Conservation (phyloP, 2,113 vertebrate genomes). For the Halcyon senegalensis region DNA sequence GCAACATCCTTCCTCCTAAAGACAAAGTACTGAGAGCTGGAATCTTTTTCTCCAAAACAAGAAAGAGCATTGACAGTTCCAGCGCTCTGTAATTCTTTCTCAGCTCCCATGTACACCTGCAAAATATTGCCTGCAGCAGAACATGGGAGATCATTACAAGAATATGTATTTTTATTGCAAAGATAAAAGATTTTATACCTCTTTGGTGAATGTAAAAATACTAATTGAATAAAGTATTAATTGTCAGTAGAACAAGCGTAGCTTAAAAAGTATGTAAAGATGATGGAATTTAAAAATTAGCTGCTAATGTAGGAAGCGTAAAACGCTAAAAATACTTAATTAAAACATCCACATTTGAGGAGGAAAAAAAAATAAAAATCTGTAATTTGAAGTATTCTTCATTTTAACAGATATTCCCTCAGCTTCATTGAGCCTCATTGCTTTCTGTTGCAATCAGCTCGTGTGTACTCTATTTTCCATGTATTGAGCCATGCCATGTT, state of each 20-base stretch:
- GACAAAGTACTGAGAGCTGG: background rate
- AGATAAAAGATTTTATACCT: background rate
- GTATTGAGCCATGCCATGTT: background rate
- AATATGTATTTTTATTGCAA: background rate
- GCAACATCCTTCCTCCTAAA: background rate
- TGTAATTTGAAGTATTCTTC: background rate
- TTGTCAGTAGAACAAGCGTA: background rate
- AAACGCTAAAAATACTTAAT: background rate
- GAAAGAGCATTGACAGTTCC: background rate
- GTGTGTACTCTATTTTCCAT: background rate
- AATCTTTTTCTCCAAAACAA: background rate
- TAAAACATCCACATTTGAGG: background rate
- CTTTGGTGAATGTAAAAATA: background rate
- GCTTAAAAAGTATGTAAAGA: background rate
- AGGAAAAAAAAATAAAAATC: background rate
- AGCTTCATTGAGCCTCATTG: background rate
- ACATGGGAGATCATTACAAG: background rate
- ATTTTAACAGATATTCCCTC: background rate
- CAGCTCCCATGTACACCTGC: background rate
- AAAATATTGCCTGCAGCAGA: background rate
- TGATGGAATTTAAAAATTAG: background rate
- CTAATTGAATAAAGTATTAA: slow-evolving; percentile 2
- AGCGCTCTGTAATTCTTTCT: background rate
- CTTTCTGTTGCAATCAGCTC: background rate
- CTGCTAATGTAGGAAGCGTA: background rate